Evolutionary conservation across 2,797 vertebrate species (phyloP).

Genomic region (Cottoperca gobio): DNA sequence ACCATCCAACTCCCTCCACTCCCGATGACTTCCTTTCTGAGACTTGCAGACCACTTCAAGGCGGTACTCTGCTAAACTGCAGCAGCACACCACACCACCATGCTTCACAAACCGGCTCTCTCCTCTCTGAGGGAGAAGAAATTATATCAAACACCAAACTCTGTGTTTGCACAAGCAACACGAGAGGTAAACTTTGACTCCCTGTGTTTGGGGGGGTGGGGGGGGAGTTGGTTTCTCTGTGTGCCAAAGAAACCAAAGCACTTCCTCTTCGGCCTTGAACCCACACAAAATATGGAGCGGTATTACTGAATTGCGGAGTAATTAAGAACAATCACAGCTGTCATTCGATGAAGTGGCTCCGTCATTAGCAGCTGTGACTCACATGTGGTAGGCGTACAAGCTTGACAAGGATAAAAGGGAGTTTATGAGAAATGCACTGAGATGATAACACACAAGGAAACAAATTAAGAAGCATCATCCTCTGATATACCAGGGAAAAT

Average conservation of each 20-base stretch:
- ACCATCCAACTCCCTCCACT: constrained; percentile 5
- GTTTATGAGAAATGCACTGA: constrained; percentile 44
- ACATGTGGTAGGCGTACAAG: constrained; percentile 23
- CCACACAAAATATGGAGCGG: constrained; percentile 77
- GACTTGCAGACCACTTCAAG: constrained; percentile 64
- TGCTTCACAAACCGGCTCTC: constrained; percentile 60
- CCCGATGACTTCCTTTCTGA: constrained; percentile 44
- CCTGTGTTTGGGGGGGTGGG: constrained; percentile 69
- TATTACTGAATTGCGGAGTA: constrained; percentile 57
- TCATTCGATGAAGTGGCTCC: constrained; percentile 34
- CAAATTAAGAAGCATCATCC: constrained; percentile 28
- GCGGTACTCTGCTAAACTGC: constrained; percentile 48
- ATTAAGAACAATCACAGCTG: constrained; percentile 46
- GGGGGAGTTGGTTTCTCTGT: constrained; percentile 64
- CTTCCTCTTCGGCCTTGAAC: constrained; percentile 79
- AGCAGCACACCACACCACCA: constrained; percentile 40
- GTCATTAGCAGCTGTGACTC: constrained; percentile 44
- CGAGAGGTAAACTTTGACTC: constrained; percentile 84
- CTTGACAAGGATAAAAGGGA: constrained; percentile 18
- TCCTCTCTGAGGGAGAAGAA: constrained; percentile 57
- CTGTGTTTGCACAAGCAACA: constrained; percentile 83
- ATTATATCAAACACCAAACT: constrained; percentile 76
- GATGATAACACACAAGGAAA: constrained; percentile 36
- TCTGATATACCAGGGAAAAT: constrained; percentile 13
- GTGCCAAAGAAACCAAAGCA: constrained; percentile 84